Base-by-base conservation (phyloP, 35 echinoderm and acorn worm genomes). In the Strongylocentrotus purpuratus region DNA sequence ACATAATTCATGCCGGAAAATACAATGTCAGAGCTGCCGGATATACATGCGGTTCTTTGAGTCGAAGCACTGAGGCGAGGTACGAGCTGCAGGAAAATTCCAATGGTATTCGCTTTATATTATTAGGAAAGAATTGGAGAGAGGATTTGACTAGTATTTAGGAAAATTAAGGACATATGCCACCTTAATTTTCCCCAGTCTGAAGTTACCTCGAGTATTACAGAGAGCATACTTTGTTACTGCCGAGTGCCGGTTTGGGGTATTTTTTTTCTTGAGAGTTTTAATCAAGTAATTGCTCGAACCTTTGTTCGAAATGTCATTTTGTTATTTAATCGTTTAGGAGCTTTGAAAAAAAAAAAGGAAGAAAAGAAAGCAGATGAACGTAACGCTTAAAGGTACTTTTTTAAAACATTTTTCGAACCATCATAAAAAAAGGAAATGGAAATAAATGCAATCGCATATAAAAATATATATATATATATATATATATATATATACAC, bases 111-210 rank as follows among this genome's bases (percentile, higher is more conserved):
- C 45, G 33, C 32, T 89, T 89, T 33, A 17, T 89, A 89, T 89
- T 89, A 45, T 78, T 78, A 78, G 65, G 65, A 78, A 78, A n/a
- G 45, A 89, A 89, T 89, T 25, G 87, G 33, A 41, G 87, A 89
- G 87, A 45, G 45, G 87, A 89, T 89, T 89, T 89, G 87, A 33
- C 33, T 45, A 46, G 87, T 89, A 89, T 89, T 89, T 89, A 89
- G 87, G 87, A 89, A 89, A 89, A 89, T 89, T 89, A 89, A 45
- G 31, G 87, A 89, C 87, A 89, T 89, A 89, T 89, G 87, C 87
- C 45, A 46, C 87, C 87, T 33, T 45, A 89, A 45, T 89, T 89
- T 89, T 28, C 4, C 7, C 18, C 20, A n/a, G 65, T 28, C 28
- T 78, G 65, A 78, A 7, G 22, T 28, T n/a, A 28, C 22, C 25